These are phyloP conservation scores for Anseranas semipalmata DNA, from an alignment of 2,113 vertebrate genomes.

Conservation along the genomic window DNA sequence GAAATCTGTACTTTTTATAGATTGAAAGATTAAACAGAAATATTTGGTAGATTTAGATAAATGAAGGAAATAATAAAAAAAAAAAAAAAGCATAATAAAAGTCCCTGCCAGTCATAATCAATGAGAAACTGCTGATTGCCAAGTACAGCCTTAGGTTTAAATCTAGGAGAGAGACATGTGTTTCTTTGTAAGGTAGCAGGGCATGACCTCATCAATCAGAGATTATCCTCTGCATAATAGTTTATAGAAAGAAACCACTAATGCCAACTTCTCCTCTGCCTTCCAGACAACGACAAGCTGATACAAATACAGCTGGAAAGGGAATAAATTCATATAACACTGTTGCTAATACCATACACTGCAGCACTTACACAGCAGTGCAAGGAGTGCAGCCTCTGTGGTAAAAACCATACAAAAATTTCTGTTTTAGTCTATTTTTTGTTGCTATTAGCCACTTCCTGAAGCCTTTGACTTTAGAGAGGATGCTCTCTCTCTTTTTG, in stretches of 20 bases:
- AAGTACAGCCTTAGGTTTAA: constrained; percentile 35
- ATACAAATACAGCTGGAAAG: constrained; percentile 2
- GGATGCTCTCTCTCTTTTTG: neutral
- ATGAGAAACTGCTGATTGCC: constrained; percentile 52
- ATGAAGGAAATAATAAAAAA: constrained; percentile 35
- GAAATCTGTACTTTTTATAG: constrained; percentile 26
- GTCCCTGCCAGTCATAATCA: constrained; percentile 51
- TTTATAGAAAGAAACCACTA: constrained; percentile 40
- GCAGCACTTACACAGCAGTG: neutral
- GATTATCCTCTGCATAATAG: constrained; percentile 66
- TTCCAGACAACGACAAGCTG: constrained; percentile 18
- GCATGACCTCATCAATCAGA: constrained; percentile 64
- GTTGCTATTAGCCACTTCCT: neutral
- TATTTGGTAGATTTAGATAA: constrained; percentile 26
- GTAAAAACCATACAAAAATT: neutral
- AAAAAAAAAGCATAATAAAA: constrained; percentile 55
- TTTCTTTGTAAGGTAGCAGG: constrained; percentile 53
- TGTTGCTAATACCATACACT: neutral
- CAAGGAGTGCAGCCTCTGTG: neutral
- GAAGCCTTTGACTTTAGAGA: neutral
- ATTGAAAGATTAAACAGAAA: constrained; percentile 32
- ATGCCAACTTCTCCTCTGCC: neutral
- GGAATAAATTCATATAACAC: neutral
- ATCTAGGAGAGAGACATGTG: constrained; percentile 20
- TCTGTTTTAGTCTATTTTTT: neutral